Evolutionary conservation across 2,113 vertebrate species (phyloP), one percentile per base, ranked within the genome.

Genomic region (Cynopterus brachyotis): DNA sequence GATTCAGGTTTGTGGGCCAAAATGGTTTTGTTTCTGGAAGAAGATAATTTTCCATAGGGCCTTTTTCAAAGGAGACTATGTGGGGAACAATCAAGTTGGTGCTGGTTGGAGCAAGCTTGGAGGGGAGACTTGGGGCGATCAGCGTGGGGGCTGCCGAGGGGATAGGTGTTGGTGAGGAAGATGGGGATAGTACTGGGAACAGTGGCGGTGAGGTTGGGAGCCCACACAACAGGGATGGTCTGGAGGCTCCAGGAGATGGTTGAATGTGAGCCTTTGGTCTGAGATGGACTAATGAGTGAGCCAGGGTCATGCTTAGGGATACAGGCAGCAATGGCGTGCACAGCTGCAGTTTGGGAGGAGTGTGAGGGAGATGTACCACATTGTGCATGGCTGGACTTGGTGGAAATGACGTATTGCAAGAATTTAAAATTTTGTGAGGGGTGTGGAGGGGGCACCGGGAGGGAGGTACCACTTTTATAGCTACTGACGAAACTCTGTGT

Each of bases 401-500:
- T 42, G 96, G 92, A 89, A 89, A 37, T 78, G 94, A 81, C 22
- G 57, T 40, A 0, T 75, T 24, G 60, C 50, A 47, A 84, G 84
- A 47, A 35, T 35, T 78, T 40, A 79, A 10, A 32, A 37, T 66
- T 88, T 66, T 4, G 5, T 57, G 76, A 91, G 69, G 45, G 75
- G 72, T 15, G 16, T 50, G 35, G 66, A 78, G 69, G 62, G 8
- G 32, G 26, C 35, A 60, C 2, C 47, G 64, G 72, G 82, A 76
- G 55, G 92, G 80, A 80, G 91, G 94, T n/a, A 19, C 82, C 66
- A 32, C 62, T 89, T 76, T 50, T 42, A 24, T 24, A 72, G 88
- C 95, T 76, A 79, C 47, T 59, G 95, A 95, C 94, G 94, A 93
- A 98, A 85, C 84, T 83, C 79, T 67, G 83, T 64, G 96, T 93